Percentiles rank a stretch among this genome's conserved stretches.
phyloP scores from a whole-genome alignment of 2,888 invertebrate genomes.

The Diarsia dahlii region DNA sequence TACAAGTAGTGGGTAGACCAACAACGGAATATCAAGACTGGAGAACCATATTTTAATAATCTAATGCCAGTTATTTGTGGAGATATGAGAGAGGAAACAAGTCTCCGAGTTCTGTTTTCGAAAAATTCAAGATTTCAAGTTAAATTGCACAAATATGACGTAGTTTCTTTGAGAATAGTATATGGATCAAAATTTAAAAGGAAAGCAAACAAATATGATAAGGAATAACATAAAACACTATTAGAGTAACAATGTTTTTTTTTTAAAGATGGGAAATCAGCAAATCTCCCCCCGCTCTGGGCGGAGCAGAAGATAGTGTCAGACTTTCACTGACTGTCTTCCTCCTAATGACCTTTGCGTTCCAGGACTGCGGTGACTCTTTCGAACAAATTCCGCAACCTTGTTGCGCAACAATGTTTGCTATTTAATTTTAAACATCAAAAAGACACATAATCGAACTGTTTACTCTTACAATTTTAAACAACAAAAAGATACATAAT shows the following conservation, averaged over 20 bases:
- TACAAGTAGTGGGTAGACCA: conserved; percentile 30
- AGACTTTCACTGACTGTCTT: too few relatives aligned
- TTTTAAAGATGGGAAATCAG: too few relatives aligned
- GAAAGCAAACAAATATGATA: background rate
- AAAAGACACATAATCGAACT: conserved; percentile 41
- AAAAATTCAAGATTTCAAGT: conserved; percentile 19
- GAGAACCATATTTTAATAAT: conserved; percentile 31
- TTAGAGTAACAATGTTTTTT: background rate
- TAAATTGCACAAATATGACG: conserved; percentile 21
- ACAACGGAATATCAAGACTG: conserved; percentile 22
- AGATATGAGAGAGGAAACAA: conserved; percentile 11
- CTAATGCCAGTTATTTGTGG: conserved; percentile 11
- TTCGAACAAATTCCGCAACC: too few relatives aligned
- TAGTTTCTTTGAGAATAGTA: conserved; percentile 16
- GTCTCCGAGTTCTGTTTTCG: conserved; percentile 7
- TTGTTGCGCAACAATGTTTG: background rate
- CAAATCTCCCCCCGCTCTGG: too few relatives aligned
- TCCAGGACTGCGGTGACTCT: too few relatives aligned
- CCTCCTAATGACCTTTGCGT: too few relatives aligned
- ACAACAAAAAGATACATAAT: conserved; percentile 44
- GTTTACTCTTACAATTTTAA: conserved; percentile 9
- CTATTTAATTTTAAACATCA: conserved; percentile 27
- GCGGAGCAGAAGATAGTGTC: too few relatives aligned
- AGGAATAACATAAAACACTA: background rate
- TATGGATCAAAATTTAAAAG: conserved; percentile 1